These are phyloP conservation scores for Bovichtus variegatus DNA, from an alignment of 2,797 vertebrate species.

Conservation along the genomic window DNA sequence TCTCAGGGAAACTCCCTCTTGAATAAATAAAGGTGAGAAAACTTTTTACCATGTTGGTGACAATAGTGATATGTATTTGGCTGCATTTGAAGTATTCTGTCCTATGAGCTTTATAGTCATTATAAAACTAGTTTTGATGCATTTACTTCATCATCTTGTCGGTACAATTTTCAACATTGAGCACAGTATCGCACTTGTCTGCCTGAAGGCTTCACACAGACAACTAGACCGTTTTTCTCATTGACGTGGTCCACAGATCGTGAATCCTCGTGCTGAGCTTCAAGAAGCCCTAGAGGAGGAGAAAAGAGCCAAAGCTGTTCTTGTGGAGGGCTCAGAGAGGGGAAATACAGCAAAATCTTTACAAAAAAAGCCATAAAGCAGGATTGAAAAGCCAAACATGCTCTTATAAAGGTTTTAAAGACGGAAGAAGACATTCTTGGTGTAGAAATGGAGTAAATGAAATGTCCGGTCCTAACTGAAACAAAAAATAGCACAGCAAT, in stretches of 20 bases:
- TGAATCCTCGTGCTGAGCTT: background rate
- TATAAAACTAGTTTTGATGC: background rate
- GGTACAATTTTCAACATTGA: background rate
- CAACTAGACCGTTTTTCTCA: background rate
- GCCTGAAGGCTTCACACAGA: background rate
- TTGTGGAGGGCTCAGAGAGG: background rate
- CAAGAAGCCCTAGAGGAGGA: background rate
- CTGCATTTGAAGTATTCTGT: background rate
- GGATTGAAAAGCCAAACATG: background rate
- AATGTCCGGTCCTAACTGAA: background rate
- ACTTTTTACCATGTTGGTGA: background rate
- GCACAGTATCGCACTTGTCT: background rate
- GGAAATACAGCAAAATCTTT: slow-evolving; percentile 4
- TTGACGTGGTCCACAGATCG: background rate
- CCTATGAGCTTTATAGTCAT: background rate
- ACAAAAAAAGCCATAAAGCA: slow-evolving; percentile 5
- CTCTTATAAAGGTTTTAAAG: slow-evolving; percentile 1
- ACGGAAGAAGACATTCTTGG: background rate
- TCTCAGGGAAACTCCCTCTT: too few relatives aligned
- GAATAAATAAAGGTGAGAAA: too few relatives aligned
- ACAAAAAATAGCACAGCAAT: background rate
- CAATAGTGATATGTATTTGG: background rate
- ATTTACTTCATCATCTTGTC: background rate
- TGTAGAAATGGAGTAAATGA: background rate
- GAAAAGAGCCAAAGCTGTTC: background rate